Conservation (phyloP, 2,113 vertebrate genomes). For the Anarrhichthys ocellatus region DNA sequence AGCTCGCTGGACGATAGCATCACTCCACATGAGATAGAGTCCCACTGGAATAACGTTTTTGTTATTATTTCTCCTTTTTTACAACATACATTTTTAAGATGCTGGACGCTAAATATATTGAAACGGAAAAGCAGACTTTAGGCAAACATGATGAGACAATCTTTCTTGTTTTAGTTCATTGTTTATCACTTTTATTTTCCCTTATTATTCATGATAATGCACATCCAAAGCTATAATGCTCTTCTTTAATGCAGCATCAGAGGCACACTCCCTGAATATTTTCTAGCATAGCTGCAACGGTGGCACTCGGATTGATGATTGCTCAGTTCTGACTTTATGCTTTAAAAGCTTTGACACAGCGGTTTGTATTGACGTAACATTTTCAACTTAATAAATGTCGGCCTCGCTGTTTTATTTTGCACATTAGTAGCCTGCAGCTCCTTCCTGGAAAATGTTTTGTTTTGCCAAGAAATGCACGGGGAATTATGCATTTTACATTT, state of each 20-base stretch:
- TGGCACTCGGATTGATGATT: background rate
- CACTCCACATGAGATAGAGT: background rate
- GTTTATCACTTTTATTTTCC: too few relatives aligned
- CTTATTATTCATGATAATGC: too few relatives aligned
- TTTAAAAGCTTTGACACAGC: constrained; percentile 1
- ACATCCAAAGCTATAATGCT: too few relatives aligned
- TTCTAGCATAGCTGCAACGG: too few relatives aligned
- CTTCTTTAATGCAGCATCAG: too few relatives aligned
- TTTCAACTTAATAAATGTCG: background rate
- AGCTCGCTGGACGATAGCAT: background rate
- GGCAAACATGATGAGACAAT: too few relatives aligned
- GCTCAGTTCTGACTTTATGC: background rate
- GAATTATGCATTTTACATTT: background rate
- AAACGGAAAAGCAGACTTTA: background rate
- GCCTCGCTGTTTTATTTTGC: constrained; percentile 5
- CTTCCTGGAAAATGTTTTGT: background rate
- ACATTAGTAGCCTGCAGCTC: background rate
- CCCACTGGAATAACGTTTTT: background rate
- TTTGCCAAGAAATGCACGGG: background rate
- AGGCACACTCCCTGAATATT: too few relatives aligned
- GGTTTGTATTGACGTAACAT: background rate
- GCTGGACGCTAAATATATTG: background rate
- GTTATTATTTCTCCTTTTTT: background rate
- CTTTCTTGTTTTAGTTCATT: too few relatives aligned
- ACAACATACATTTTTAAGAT: background rate